Conservation (phyloP, 2,113 vertebrate genomes). For the Phyllostomus discolor region DNA sequence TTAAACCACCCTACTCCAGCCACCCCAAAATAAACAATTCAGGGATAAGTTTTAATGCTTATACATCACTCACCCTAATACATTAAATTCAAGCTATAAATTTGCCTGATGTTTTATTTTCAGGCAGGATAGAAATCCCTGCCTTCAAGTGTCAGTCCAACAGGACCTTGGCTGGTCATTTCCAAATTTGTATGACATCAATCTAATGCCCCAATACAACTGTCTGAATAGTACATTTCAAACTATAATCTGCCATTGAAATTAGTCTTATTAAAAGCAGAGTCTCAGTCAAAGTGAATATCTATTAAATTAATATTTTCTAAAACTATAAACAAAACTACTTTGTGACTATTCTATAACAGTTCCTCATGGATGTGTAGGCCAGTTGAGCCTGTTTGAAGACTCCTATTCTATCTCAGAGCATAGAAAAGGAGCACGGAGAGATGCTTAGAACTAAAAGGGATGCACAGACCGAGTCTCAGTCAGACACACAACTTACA, state of each 20-base stretch:
- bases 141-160: background rate
- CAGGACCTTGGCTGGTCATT: background rate
- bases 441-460: background rate
- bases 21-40: background rate
- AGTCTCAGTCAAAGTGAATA: background rate
- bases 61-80: background rate
- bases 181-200: background rate
- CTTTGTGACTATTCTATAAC: background rate
- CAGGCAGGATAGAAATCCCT: background rate
- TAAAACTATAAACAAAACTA: background rate
- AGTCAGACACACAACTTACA: background rate
- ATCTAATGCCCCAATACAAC: background rate
- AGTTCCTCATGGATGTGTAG: background rate
- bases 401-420: background rate
- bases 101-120: background rate
- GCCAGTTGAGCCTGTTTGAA: background rate
- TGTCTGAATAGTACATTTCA: background rate
- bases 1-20: background rate
- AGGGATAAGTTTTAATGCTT: background rate
- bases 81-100: background rate
- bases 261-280: background rate
- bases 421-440: background rate
- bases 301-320: background rate
- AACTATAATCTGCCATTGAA: constrained; percentile 8
- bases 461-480: background rate